Conservation (phyloP, 2,888 invertebrate genomes). For the Dicycla oo region DNA sequence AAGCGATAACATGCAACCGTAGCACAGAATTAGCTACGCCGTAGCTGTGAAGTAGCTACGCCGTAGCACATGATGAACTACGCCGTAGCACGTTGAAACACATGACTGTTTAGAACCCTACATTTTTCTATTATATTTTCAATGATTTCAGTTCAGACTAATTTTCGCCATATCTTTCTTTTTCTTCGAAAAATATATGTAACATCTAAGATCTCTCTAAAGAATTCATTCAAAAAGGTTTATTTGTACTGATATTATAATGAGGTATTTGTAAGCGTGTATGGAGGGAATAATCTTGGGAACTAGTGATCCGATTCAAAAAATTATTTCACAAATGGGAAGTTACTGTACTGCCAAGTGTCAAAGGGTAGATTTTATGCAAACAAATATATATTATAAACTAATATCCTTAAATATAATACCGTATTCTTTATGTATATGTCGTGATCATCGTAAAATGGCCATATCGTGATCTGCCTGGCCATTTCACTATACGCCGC, state of each 20-base stretch:
- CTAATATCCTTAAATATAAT: background rate
- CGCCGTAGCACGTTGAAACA: background rate
- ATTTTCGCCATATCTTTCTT: background rate
- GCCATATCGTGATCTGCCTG: too few relatives aligned
- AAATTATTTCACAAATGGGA: too few relatives aligned
- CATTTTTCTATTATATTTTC: background rate
- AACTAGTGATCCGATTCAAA: too few relatives aligned
- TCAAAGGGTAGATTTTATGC: too few relatives aligned
- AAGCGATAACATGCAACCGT: background rate
- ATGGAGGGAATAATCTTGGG: too few relatives aligned
- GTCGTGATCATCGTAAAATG: too few relatives aligned
- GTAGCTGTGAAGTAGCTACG: constrained; percentile 5
- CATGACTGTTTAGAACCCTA: background rate
- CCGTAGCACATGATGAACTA: constrained; percentile 3
- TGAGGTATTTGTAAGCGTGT: too few relatives aligned
- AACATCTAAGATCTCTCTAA: background rate
- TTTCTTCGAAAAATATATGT: too few relatives aligned
- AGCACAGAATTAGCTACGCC: background rate
- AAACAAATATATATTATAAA: too few relatives aligned
- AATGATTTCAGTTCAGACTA: background rate
- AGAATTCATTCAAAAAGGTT: background rate
- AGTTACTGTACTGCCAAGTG: too few relatives aligned
- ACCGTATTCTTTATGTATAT: background rate
- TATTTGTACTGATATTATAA: too few relatives aligned
- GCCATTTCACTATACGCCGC: too few relatives aligned